phyloP scores from a whole-genome alignment of 2,888 invertebrate genomes.

The Cerceris rybyensis region DNA sequence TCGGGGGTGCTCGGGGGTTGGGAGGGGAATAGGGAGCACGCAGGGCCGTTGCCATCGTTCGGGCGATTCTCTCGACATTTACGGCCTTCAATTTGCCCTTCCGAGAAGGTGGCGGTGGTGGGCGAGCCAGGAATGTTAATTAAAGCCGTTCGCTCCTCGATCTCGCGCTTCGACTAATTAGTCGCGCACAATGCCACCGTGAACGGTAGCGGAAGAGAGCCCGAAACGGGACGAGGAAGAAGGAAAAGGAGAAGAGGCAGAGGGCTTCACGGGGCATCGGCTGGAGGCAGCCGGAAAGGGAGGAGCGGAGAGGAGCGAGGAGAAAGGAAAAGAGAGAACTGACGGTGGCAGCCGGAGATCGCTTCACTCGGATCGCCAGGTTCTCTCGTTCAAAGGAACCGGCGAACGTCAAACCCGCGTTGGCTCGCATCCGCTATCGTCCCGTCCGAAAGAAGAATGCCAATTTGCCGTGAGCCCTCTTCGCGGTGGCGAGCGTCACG shows the following conservation, averaged over 20 bases:
- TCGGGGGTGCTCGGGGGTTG: constrained; percentile 49
- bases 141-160: constrained; percentile 81
- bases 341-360: constrained; percentile 73
- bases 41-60: constrained; percentile 66
- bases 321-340: constrained; percentile 49
- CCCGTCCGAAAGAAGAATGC: constrained; percentile 75
- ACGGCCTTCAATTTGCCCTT: constrained; percentile 79
- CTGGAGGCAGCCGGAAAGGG: constrained; percentile 6
- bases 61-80: constrained; percentile 77
- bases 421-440: constrained; percentile 59
- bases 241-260: constrained; percentile 46
- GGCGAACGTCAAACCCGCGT: constrained; percentile 72
- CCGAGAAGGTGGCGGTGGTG: constrained; percentile 73
- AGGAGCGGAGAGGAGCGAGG: constrained; percentile 24
- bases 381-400: constrained; percentile 73
- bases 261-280: constrained; percentile 39
- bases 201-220: constrained; percentile 64
- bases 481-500: constrained; percentile 64
- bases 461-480: constrained; percentile 73
- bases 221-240: constrained; percentile 42
- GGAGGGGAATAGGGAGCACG: constrained; percentile 24
- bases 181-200: constrained; percentile 79
- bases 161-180: constrained; percentile 81
- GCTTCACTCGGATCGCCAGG: constrained; percentile 73
- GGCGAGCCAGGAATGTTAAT: constrained; percentile 81